These are phyloP conservation scores for Epizoanthus fatuus DNA, from an alignment of 92 coral and sea anemone genomes.

Conservation along the genomic window DNA sequence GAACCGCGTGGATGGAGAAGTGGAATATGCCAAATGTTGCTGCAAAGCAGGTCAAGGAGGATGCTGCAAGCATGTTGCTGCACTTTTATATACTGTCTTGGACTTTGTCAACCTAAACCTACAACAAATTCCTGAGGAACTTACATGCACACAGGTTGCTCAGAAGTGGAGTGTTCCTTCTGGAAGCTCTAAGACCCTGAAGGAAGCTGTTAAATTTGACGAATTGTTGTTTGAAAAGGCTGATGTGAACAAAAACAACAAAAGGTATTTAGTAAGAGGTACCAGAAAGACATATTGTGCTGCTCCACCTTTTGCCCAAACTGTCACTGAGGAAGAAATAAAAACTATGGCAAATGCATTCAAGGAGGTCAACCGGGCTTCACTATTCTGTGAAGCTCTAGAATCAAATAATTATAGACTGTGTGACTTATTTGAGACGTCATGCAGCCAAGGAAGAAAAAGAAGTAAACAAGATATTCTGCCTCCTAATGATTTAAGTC, in stretches of 20 bases:
- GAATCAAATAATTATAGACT: slow-evolving; percentile 55
- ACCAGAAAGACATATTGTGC: slow-evolving; percentile 55
- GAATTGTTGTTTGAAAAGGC: slow-evolving; percentile 41
- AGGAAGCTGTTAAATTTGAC: slow-evolving; percentile 38
- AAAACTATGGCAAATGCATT: slow-evolving; percentile 57
- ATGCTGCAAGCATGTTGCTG: slow-evolving; percentile 74
- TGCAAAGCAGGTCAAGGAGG: slow-evolving; percentile 81
- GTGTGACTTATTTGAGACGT: slow-evolving; percentile 47
- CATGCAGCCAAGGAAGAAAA: slow-evolving; percentile 36
- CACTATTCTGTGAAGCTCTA: slow-evolving; percentile 59
- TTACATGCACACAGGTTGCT: slow-evolving; percentile 68
- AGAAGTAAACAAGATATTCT: not conserved
- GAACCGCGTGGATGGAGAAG: slow-evolving; percentile 54
- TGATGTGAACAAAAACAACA: slow-evolving; percentile 22
- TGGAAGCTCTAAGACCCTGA: slow-evolving; percentile 48
- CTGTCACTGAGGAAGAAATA: slow-evolving; percentile 57
- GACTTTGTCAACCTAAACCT: slow-evolving; percentile 65
- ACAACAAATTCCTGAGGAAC: slow-evolving; percentile 54
- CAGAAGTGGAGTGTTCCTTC: slow-evolving; percentile 73
- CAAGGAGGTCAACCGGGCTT: slow-evolving; percentile 47
- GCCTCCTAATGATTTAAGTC: not conserved
- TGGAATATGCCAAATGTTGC: slow-evolving; percentile 63
- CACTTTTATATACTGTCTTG: slow-evolving; percentile 58
- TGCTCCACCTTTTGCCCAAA: slow-evolving; percentile 76
- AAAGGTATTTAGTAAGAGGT: slow-evolving; percentile 51